A percentile compares a stretch with the other conserved stretches of the same genome.
Conservation (phyloP, 2,113 vertebrate species). For the Pipra filicauda region DNA sequence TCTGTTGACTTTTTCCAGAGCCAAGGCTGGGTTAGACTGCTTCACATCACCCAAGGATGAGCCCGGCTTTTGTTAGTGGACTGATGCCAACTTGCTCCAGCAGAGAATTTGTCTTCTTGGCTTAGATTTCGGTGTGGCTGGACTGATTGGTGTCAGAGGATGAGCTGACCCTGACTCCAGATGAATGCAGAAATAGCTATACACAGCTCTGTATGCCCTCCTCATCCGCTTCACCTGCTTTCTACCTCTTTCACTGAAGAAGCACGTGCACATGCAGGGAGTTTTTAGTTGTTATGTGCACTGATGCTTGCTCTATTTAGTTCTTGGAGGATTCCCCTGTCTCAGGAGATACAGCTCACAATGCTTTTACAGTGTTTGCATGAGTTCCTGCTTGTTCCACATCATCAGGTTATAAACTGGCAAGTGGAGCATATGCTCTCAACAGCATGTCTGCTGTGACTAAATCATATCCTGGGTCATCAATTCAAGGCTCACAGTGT, state of each 20-base stretch:
- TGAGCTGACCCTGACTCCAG: background rate
- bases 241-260: background rate
- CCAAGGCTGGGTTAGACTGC: background rate
- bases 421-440: conserved; percentile 31
- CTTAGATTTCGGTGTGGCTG: background rate
- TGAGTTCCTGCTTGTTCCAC: conserved; percentile 36
- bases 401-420: background rate
- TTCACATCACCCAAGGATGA: background rate
- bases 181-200: background rate
- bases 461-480: conserved; percentile 22
- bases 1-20: background rate
- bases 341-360: background rate
- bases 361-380: background rate
- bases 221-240: background rate
- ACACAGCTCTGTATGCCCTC: background rate
- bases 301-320: background rate
- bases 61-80: background rate
- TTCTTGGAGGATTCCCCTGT: background rate
- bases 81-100: background rate
- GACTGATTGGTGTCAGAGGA: background rate
- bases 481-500: background rate
- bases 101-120: background rate
- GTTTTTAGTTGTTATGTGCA: background rate
- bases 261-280: background rate
- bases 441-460: conserved; percentile 12